Base-by-base conservation (phyloP, 2,797 vertebrate genomes). In the Luscinia megarhynchos region DNA sequence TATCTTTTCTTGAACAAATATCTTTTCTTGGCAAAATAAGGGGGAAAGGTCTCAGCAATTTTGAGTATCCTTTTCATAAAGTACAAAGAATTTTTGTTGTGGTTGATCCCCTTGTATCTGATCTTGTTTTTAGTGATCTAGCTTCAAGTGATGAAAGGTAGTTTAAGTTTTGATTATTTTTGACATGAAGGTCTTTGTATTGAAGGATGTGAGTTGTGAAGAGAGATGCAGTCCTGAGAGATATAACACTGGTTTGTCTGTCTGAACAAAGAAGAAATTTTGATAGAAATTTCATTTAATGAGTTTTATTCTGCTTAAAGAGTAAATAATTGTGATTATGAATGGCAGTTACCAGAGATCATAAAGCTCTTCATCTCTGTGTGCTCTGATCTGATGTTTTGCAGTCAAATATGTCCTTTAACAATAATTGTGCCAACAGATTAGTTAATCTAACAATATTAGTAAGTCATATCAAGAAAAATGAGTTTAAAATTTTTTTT, bases 321-420 rank as follows among this genome's bases (percentile, higher is more conserved):
- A 74, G 89, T 93, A 96, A 97, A 96, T 84, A 90, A 88, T 84
- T 95, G 51, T 91, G 89, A 95, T 97, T 93, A 84, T 66, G 89
- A 83, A 92, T 88, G 74, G 69, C 83, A 68, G 11, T 90, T 92
- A 84, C 20, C 55, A 63, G 78, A 85, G 40, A 50, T 84, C 79
- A 32, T 94, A 85, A 92, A 95, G 93, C 48, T 96, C 53, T 96
- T 84, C 15, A 40, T 84, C 58, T 89, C 48, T 2, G 0, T 43
- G 29, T 84, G 41, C 67, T 84, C 55, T 36, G 27, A 23, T 58
- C 59, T 75, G 7, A 66, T 51, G 43, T 81, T 81, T 79, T 88
- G n/a, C 19, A 45, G 46, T 45, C 2, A 1, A 73, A 10, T 46
- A 30, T 53, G 29, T 90, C 51, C 53, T 86, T 89, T 88, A 88